Conservation (phyloP, 2,888 invertebrate genomes). For the Cryptophagus acutangulus region DNA sequence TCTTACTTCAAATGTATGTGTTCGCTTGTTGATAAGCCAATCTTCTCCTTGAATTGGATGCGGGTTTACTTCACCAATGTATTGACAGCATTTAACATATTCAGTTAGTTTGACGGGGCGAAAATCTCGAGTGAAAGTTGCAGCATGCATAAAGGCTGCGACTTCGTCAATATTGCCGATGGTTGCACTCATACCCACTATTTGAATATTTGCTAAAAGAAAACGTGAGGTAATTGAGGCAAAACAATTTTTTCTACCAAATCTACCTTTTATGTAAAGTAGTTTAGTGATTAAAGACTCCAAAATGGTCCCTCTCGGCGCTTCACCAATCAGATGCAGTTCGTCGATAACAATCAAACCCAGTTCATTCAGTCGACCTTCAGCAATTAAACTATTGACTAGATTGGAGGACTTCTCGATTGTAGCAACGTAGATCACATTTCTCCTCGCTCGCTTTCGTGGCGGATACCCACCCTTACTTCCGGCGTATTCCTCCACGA, state of each 20-base stretch:
- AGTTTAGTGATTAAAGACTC: slow-evolving; percentile 82
- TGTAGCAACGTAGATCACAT: slow-evolving; percentile 84
- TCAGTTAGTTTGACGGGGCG: slow-evolving; percentile 83
- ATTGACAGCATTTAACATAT: slow-evolving; percentile 76
- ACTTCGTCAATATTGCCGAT: slow-evolving; percentile 85
- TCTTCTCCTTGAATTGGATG: too few relatives aligned
- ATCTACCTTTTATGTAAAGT: slow-evolving; percentile 63
- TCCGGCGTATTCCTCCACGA: slow-evolving; percentile 93
- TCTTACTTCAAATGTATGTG: too few relatives aligned
- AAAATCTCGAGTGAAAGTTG: slow-evolving; percentile 78
- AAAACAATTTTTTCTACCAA: too few relatives aligned
- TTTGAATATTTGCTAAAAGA: slow-evolving; percentile 66
- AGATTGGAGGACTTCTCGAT: slow-evolving; percentile 91
- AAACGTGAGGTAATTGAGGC: slow-evolving; percentile 9
- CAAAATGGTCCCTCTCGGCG: slow-evolving; percentile 75
- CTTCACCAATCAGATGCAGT: slow-evolving; percentile 87
- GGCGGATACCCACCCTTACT: slow-evolving; percentile 82
- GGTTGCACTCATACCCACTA: slow-evolving; percentile 97
- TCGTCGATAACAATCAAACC: slow-evolving; percentile 87
- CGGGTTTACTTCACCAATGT: too few relatives aligned
- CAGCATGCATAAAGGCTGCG: slow-evolving; percentile 73
- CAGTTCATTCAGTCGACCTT: slow-evolving; percentile 66
- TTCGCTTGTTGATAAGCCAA: too few relatives aligned
- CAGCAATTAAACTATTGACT: slow-evolving; percentile 79
- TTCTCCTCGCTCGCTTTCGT: slow-evolving; percentile 66